Evolutionary conservation across 2,113 vertebrate genomes (phyloP).

Genomic region (Setophaga coronata): DNA sequence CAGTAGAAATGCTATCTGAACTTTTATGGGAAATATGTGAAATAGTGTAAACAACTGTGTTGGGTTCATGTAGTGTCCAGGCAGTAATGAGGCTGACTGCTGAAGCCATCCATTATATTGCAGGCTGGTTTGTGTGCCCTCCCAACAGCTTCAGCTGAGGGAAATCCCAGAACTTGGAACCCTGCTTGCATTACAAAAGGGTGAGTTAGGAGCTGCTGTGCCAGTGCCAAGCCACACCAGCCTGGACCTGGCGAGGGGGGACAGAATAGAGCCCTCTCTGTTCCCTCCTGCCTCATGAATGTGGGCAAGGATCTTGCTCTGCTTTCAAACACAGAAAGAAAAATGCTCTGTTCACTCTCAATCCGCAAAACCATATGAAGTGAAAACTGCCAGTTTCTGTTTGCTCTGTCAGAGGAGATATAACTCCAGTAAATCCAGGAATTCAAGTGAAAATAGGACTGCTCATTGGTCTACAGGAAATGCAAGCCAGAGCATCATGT

Average conservation of each 20-base stretch:
- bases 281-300: not conserved
- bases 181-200: slow-evolving; percentile 18
- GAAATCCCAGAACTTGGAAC: not conserved
- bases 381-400: not conserved
- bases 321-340: not conserved
- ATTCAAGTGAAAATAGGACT: not conserved
- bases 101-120: slow-evolving; percentile 17
- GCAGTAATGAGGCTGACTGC: not conserved
- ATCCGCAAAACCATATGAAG: not conserved
- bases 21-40: not conserved
- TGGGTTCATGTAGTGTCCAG: not conserved
- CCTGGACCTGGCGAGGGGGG: slow-evolving; percentile 1
- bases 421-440: not conserved
- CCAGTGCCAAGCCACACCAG: slow-evolving; percentile 26
- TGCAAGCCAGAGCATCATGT: rapidly evolving
- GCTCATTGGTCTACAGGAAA: not conserved
- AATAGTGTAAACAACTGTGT: not conserved
- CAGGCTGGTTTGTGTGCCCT: not conserved
- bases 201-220: not conserved
- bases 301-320: not conserved
- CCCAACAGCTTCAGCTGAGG: not conserved
- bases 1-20: not conserved
- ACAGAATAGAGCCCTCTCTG: slow-evolving; percentile 41
- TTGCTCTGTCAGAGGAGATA: not conserved
- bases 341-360: not conserved